Conservation (phyloP, 2,888 invertebrate genomes). For the Clitarchus hookeri region DNA sequence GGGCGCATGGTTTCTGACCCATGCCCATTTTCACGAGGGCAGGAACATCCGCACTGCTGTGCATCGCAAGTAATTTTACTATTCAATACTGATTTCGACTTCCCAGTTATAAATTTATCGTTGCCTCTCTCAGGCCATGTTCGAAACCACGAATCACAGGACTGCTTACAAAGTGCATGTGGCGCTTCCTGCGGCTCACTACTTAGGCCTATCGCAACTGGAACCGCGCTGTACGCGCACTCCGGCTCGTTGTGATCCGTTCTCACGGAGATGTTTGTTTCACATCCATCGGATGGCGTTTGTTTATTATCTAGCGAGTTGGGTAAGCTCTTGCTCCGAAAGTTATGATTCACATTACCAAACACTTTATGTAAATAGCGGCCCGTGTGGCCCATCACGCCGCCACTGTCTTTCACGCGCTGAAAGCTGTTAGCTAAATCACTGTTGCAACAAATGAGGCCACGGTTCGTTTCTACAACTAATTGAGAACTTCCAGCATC, state of each 20-base stretch:
- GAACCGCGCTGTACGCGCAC: background rate
- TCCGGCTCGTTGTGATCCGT: background rate
- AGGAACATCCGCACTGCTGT: background rate
- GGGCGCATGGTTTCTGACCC: background rate
- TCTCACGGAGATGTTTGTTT: background rate
- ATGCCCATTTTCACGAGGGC: background rate
- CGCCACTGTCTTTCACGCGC: constrained; percentile 38
- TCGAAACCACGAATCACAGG: constrained; percentile 55
- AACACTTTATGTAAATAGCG: constrained; percentile 44
- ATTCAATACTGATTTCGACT: background rate
- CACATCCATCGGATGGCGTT: background rate
- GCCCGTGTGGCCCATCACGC: constrained; percentile 44
- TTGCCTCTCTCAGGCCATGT: constrained; percentile 59
- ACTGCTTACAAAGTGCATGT: constrained; percentile 29
- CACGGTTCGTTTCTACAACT: constrained; percentile 22
- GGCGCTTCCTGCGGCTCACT: background rate
- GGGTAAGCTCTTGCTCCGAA: constrained; percentile 55
- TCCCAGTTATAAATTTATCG: constrained; percentile 46
- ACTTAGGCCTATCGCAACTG: background rate
- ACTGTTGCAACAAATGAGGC: constrained; percentile 46
- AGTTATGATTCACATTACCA: constrained; percentile 43
- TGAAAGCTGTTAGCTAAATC: constrained; percentile 47
- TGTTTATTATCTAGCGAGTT: constrained; percentile 52
- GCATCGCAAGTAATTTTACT: background rate
- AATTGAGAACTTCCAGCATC: background rate